Conservation (phyloP, 2,113 vertebrate genomes). For the Pluvianellus socialis region DNA sequence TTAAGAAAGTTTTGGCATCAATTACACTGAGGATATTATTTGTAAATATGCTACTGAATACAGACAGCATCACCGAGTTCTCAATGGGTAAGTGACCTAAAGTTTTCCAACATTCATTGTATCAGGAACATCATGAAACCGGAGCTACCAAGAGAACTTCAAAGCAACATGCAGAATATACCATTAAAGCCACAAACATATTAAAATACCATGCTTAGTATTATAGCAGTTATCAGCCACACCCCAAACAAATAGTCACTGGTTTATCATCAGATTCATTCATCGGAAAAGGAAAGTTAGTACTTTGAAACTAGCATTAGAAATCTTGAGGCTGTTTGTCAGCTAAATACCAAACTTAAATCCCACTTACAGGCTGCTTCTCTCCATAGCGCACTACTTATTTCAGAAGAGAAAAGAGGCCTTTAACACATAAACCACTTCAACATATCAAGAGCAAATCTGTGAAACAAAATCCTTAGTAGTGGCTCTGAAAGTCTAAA, state of each 20-base stretch:
- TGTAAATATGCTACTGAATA: not conserved
- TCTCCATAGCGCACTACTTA: not conserved
- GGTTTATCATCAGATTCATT: not conserved
- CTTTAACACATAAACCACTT: not conserved
- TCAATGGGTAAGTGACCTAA: not conserved
- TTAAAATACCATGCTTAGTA: not conserved
- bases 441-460: not conserved
- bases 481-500: not conserved
- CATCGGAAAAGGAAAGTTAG: not conserved
- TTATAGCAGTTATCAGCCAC: not conserved
- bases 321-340: not conserved
- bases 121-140: not conserved
- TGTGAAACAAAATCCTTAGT: not conserved
- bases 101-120: not conserved
- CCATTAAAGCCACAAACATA: not conserved
- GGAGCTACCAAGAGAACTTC: not conserved
- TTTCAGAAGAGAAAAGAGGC: not conserved
- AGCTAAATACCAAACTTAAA: not conserved
- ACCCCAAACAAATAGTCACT: not conserved
- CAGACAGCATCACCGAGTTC: not conserved
- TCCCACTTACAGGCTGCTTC: not conserved
- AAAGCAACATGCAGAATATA: not conserved
- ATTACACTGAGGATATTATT: not conserved
- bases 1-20: not conserved
- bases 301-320: not conserved